Conservation (phyloP, 2,113 vertebrate species). For the Glaucomys volans region DNA sequence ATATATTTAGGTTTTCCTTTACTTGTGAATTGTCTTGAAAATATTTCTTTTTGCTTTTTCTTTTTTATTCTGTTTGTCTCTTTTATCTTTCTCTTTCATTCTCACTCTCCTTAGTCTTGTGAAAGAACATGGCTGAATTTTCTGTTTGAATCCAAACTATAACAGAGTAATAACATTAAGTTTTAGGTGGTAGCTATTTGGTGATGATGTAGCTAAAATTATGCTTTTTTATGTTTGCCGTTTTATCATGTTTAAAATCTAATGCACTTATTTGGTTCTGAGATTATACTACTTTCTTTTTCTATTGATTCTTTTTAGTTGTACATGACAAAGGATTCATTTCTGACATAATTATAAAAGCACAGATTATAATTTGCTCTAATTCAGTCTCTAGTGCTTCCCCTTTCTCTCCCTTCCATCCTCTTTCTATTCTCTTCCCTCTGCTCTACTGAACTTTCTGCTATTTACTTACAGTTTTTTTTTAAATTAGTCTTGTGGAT, state of each 20-base stretch:
- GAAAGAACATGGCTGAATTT: not conserved
- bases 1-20: slow-evolving; percentile 50
- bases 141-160: not conserved
- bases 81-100: not conserved
- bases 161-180: not conserved
- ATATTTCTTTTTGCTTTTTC: not conserved
- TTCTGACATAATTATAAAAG: no score
- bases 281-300: not conserved
- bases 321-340: no score
- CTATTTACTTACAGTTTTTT: not conserved
- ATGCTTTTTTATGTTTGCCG: not conserved
- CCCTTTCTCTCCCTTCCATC: no score
- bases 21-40: slow-evolving; percentile 21
- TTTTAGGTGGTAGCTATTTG: slow-evolving; percentile 1
- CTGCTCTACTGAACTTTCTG: not conserved
- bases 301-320: no score
- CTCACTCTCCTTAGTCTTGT: not conserved
- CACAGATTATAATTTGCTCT: no score
- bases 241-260: slow-evolving; percentile 15
- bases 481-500: not conserved
- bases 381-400: no score
- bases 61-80: not conserved
- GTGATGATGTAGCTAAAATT: not conserved
- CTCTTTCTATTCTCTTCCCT: not conserved
- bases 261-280: not conserved